These are phyloP conservation scores for Catostomus latipinnis DNA, from an alignment of 2,797 vertebrate species.

Conservation along the genomic window DNA sequence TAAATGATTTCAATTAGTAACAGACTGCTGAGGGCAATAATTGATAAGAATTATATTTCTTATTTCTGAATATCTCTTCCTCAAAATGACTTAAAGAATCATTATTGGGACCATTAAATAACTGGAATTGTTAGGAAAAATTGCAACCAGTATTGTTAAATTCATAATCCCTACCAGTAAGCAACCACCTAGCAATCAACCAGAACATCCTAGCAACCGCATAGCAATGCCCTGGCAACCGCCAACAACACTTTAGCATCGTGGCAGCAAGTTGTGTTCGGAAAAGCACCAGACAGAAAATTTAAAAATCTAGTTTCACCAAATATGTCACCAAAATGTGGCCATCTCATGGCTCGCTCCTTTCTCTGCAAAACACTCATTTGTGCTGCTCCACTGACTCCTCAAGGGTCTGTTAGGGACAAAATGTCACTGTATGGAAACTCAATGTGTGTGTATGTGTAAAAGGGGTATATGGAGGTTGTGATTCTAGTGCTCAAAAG, in stretches of 20 bases:
- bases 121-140: no score
- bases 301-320: background rate
- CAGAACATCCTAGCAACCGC: background rate
- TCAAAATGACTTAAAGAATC: no score
- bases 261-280: background rate
- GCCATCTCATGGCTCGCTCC: background rate
- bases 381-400: conserved; percentile 31
- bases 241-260: background rate
- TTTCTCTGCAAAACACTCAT: conserved; percentile 10
- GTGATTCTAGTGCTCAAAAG: conserved; percentile 20
- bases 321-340: background rate
- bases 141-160: no score
- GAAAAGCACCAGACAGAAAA: background rate
- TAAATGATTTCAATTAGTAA: no score
- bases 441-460: background rate
- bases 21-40: no score
- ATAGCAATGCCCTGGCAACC: background rate
- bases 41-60: no score
- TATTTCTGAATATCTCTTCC: no score
- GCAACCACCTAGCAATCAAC: no score
- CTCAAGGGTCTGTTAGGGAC: conserved; percentile 26
- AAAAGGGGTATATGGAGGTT: background rate
- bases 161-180: no score
- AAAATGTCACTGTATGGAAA: background rate
- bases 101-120: no score